These are phyloP conservation scores for Ctenomys sociabilis DNA, from an alignment of 2,113 vertebrate species.

Conservation along the genomic window DNA sequence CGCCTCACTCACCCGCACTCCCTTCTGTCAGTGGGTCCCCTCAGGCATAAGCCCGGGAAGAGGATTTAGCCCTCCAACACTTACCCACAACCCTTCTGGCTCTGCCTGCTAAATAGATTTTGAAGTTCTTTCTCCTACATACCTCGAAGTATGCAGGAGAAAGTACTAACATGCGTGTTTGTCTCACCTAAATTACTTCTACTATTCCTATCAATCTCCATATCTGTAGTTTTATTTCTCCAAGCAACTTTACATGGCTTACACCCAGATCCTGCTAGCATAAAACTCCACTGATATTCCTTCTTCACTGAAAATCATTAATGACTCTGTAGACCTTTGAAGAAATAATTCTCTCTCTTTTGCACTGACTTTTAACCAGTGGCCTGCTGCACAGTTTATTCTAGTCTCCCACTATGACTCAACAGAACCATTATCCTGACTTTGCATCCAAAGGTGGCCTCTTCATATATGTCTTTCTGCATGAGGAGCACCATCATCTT, in stretches of 20 bases:
- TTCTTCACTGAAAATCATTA: background rate
- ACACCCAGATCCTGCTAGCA: background rate
- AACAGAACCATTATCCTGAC: background rate
- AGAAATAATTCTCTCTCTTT: slow-evolving; percentile 27
- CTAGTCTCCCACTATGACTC: background rate
- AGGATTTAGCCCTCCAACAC: background rate
- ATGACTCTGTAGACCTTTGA: background rate
- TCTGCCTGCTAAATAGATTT: background rate
- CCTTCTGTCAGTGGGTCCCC: background rate
- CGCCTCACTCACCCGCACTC: background rate
- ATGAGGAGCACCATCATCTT: background rate
- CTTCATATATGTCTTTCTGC: background rate
- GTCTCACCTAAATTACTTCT: slow-evolving; percentile 12
- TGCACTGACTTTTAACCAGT: background rate
- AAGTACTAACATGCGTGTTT: slow-evolving; percentile 6
- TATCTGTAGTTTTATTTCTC: background rate
- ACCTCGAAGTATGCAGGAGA: no score
- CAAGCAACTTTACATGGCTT: background rate
- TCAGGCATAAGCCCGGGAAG: background rate
- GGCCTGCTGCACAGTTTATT: background rate
- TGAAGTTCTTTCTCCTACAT: background rate
- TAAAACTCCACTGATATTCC: background rate
- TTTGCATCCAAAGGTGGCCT: background rate
- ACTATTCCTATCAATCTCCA: background rate
- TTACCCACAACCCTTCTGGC: background rate